Evolutionary conservation across 2,113 vertebrate species (phyloP).

Genomic region (Callopanchax toddi): DNA sequence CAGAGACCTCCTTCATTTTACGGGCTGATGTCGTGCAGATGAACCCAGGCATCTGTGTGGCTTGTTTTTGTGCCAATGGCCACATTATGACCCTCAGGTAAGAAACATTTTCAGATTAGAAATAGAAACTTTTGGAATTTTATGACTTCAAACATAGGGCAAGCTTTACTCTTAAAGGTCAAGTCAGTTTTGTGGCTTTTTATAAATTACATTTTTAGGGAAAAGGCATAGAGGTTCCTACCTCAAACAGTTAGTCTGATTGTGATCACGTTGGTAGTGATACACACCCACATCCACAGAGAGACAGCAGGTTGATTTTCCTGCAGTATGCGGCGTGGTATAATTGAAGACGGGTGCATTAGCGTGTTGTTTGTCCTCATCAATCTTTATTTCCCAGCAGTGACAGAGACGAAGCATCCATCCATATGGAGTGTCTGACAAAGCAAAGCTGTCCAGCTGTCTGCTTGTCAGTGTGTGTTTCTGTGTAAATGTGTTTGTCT

Average conservation of each 20-base stretch:
- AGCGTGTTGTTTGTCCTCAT: conserved; percentile 36
- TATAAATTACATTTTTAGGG: no score
- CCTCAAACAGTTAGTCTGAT: no score
- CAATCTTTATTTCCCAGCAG: conserved; percentile 30
- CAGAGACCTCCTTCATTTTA: conserved; percentile 96
- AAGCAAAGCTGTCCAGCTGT: conserved; percentile 28
- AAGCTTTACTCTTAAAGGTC: no score
- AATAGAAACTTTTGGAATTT: background rate
- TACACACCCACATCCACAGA: no score
- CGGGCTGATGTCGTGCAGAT: conserved; percentile 92
- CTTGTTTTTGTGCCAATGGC: conserved; percentile 98
- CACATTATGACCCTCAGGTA: conserved; percentile 99
- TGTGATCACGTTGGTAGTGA: no score
- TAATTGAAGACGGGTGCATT: background rate
- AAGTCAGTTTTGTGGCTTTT: no score
- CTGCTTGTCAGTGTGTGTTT: conserved; percentile 4
- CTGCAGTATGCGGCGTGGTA: background rate
- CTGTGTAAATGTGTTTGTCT: conserved; percentile 4
- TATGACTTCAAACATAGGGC: no score
- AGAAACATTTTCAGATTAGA: conserved; percentile 36
- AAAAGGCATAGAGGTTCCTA: no score
- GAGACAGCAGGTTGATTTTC: conserved; percentile 9
- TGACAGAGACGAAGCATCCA: conserved; percentile 20
- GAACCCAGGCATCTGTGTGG: conserved; percentile 89
- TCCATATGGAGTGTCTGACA: conserved; percentile 48